These are phyloP conservation scores for Pardosa pseudoannulata DNA, from an alignment of 2,888 invertebrate species.

Conservation along the genomic window DNA sequence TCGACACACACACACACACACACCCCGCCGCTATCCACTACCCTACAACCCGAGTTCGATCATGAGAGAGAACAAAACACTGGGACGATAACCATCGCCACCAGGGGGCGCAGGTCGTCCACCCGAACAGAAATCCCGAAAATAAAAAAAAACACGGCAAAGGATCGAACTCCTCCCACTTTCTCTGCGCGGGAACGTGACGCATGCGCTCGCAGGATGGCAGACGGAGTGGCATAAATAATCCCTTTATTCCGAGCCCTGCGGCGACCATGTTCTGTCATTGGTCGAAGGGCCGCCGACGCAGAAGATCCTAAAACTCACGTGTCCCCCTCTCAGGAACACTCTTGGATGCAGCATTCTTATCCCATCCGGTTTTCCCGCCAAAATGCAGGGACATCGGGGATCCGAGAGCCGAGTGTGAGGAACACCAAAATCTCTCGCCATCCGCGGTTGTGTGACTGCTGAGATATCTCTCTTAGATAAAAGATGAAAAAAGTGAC, in stretches of 20 bases:
- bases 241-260: conserved; percentile 70
- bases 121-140: conserved; percentile 34
- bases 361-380: conserved; percentile 18
- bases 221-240: conserved; percentile 70
- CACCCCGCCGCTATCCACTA: neutral
- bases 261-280: conserved; percentile 67
- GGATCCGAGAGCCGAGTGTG: too few species aligned
- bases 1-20: neutral
- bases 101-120: conserved; percentile 49
- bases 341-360: conserved; percentile 5
- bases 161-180: conserved; percentile 67
- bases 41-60: neutral
- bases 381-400: too few species aligned
- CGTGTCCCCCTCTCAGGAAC: conserved; percentile 15
- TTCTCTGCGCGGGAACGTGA: conserved; percentile 37
- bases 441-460: too few species aligned
- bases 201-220: conserved; percentile 43
- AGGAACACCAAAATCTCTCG: too few species aligned
- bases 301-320: conserved; percentile 62
- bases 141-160: too few species aligned
- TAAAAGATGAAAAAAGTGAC: too few species aligned
- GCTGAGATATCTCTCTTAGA: too few species aligned
- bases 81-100: conserved; percentile 26
- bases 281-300: conserved; percentile 66
- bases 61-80: conserved; percentile 10